Evolutionary conservation across 2,113 vertebrate genomes (phyloP).

Genomic region (Agapornis roseicollis): DNA sequence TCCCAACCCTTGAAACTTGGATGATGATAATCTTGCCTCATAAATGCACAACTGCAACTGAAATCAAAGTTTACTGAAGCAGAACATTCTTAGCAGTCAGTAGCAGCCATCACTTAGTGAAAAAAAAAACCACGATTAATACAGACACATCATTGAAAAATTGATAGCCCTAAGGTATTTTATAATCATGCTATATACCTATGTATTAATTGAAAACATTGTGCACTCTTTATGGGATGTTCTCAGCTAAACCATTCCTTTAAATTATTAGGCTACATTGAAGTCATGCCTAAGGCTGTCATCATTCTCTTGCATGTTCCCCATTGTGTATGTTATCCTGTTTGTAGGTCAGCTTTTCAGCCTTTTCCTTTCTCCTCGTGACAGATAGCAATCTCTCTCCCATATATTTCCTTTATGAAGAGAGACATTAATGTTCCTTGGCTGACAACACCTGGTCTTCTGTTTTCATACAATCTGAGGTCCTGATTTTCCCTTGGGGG

Average conservation of each 20-base stretch:
- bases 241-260: conserved; percentile 35
- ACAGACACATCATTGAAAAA: conserved; percentile 30
- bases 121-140: conserved; percentile 38
- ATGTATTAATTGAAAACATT: conserved; percentile 30
- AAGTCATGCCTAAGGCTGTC: conserved; percentile 50
- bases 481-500: not conserved
- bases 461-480: accelerated
- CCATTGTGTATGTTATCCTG: conserved; percentile 10
- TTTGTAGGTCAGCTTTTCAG: conserved; percentile 55
- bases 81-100: conserved; percentile 46
- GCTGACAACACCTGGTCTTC: not conserved
- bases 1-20: conserved; percentile 64
- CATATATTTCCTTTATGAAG: not conserved
- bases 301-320: not conserved
- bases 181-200: conserved; percentile 7
- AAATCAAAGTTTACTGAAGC: conserved; percentile 35
- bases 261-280: conserved; percentile 48
- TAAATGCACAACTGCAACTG: conserved; percentile 66
- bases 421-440: not conserved
- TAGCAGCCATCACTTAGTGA: conserved; percentile 31
- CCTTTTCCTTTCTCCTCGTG: not conserved
- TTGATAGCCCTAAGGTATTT: conserved; percentile 22
- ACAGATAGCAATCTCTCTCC: not conserved
- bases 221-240: conserved; percentile 19
- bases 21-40: conserved; percentile 69